These are phyloP conservation scores for Drosophila anomalata DNA, from an alignment of 2,888 invertebrate genomes.

Conservation along the genomic window DNA sequence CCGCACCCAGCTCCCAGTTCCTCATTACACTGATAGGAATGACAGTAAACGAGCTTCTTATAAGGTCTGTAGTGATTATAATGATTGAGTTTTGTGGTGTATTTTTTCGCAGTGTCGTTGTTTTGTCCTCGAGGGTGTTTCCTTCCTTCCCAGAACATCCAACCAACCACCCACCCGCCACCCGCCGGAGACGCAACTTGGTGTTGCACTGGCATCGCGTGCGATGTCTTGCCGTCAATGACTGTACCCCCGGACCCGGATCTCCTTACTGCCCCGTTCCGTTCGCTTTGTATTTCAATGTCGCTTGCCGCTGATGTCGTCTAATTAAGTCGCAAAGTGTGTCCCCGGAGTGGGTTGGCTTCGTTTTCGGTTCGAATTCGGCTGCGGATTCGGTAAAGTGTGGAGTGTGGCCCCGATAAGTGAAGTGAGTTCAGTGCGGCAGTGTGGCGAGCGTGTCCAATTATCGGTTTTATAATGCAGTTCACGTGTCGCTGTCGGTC, in stretches of 20 bases:
- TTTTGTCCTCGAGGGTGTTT: slow-evolving; percentile 39
- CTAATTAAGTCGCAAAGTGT: slow-evolving; percentile 77
- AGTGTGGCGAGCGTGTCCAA: slow-evolving; percentile 64
- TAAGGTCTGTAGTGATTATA: neutral
- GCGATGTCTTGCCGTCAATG: slow-evolving; percentile 40
- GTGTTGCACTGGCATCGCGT: slow-evolving; percentile 40
- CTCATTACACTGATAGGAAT: slow-evolving; percentile 11
- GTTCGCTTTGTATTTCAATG: slow-evolving; percentile 21
- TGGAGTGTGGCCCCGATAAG: slow-evolving; percentile 68
- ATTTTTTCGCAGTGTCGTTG: slow-evolving; percentile 20
- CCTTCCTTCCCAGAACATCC: neutral
- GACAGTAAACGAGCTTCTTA: neutral
- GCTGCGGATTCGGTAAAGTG: slow-evolving; percentile 39
- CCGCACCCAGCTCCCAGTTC: slow-evolving; percentile 43
- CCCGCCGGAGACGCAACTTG: slow-evolving; percentile 14
- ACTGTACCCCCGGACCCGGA: slow-evolving; percentile 13
- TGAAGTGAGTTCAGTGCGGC: slow-evolving; percentile 33
- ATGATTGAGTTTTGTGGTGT: neutral
- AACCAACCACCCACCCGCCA: slow-evolving; percentile 28
- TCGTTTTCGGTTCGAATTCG: slow-evolving; percentile 49
- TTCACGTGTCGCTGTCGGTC: slow-evolving; percentile 64
- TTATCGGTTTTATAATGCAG: slow-evolving; percentile 72
- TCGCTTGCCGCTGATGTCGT: slow-evolving; percentile 46
- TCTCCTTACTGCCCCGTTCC: neutral
- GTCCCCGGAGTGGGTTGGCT: slow-evolving; percentile 54